Percentiles rank a stretch among this genome's conserved stretches.
Conservation (phyloP, 2,888 invertebrate species). For the Lypha dubia region DNA sequence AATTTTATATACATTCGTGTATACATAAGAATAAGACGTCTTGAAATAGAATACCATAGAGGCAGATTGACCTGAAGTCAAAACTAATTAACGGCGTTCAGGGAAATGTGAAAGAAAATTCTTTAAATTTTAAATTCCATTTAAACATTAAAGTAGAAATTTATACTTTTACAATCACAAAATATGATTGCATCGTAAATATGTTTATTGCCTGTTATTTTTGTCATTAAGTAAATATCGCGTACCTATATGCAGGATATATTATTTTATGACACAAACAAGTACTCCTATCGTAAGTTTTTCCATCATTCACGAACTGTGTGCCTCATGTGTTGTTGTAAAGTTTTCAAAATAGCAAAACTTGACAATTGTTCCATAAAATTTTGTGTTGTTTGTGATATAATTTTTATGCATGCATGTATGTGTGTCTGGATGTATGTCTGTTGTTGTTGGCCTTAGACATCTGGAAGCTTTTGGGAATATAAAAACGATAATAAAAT, state of each 20-base stretch:
- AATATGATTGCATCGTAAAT: neutral
- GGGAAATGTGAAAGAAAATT: neutral
- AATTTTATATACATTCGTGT: no score
- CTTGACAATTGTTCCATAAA: conserved; percentile 24
- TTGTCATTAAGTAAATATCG: neutral
- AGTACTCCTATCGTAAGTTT: neutral
- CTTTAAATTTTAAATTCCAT: neutral
- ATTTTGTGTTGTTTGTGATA: neutral
- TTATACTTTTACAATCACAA: neutral
- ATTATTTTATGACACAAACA: conserved; percentile 15
- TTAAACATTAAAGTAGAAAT: neutral
- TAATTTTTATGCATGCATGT: no score
- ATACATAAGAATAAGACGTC: no score
- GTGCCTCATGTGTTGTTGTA: neutral
- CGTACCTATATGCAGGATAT: neutral
- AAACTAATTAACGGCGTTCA: no score
- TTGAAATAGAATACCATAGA: no score
- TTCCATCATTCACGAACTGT: neutral
- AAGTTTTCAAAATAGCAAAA: conserved; percentile 7
- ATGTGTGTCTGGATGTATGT: no score
- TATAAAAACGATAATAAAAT: no score
- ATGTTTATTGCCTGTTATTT: conserved; percentile 1
- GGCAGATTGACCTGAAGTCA: no score
- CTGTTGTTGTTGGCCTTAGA: no score
- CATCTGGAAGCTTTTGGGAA: neutral